Base-by-base conservation (phyloP, 2,113 vertebrate species). In the Hydrochoerus hydrochaeris region DNA sequence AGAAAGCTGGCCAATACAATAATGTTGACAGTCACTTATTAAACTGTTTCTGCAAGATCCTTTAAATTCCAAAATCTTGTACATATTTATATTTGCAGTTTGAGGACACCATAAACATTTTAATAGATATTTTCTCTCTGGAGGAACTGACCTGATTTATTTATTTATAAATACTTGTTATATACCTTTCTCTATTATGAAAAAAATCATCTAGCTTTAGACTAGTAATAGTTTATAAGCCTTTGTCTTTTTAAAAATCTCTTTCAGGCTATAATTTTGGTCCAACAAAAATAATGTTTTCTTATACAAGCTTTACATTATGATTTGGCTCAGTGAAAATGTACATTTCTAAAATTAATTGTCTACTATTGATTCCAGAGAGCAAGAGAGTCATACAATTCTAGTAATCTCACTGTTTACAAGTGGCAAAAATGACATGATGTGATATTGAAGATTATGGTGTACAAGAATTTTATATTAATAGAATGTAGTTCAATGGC, bases 381-480 rank as follows among this genome's bases (percentile, higher is more conserved):
- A 88, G 58, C 77, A 82, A 12, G 85, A 93, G 63, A 22, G 13
- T 30, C 41, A 44, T 14, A 54, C 17, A 30, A 60, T 71, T 95
- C 92, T 90, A 90, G 16, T 26, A 88, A 67, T 92, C 44, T 96
- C 60, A 67, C 38, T 95, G 94, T 85, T 97, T 93, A 92, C 82
- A 63, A 54, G 19, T 90, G 17, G 28, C 30, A 94, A 90, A 94
- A 0, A 22, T 58, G 60, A 41, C 88, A 60, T 60, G 77, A 71
- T 92, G 83, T 96, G 78, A 97, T 96, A 92, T 38, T 96, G 97
- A 46, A 0, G 14, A 78, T 98, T 97, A 93, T 94, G 78, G 85
- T 69, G 86, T 20, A 28, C 20, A 82, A 84, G 81, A 95, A 24
- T 0, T 0, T 95, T 71, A 71, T 46, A 32, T 96, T 96, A 35